A percentile compares a stretch with the other conserved stretches of the same genome.
phyloP scores from a whole-genome alignment of 1,140 invertebrate species.

The Drosophila nigrodunni region DNA sequence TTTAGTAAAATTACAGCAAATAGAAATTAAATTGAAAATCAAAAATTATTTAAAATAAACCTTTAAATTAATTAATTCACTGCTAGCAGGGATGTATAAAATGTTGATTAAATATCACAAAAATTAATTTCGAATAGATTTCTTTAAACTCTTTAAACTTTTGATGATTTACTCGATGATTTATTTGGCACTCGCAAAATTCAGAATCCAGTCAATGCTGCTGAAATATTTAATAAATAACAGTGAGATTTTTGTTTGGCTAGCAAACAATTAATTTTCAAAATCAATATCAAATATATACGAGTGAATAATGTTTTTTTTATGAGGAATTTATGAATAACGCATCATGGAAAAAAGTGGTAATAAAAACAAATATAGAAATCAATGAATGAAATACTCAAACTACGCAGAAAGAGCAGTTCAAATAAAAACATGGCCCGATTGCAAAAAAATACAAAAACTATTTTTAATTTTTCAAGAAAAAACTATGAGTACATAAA shows the following conservation, averaged over 20 bases:
- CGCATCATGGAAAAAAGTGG: constrained; percentile 5
- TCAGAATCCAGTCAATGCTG: constrained; percentile 5
- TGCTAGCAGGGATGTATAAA: background rate
- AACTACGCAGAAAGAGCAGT: constrained; percentile 25
- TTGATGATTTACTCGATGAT: too few relatives aligned
- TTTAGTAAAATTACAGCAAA: too few relatives aligned
- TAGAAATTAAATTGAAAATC: too few relatives aligned
- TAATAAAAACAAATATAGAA: constrained; percentile 19
- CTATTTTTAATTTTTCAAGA: background rate
- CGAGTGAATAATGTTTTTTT: constrained; percentile 29
- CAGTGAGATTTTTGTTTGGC: constrained; percentile 32
- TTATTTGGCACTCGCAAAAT: background rate
- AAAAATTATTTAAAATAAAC: too few relatives aligned
- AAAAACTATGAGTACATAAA: constrained; percentile 58
- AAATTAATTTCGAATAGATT: too few relatives aligned
- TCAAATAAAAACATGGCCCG: constrained; percentile 18
- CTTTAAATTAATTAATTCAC: background rate
- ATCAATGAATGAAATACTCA: constrained; percentile 14
- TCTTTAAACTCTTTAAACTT: too few relatives aligned
- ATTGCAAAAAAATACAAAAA: constrained; percentile 38
- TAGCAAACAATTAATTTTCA: constrained; percentile 47
- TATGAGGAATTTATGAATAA: constrained; percentile 35
- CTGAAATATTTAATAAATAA: constrained; percentile 33
- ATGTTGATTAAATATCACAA: too few relatives aligned
- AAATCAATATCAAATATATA: constrained; percentile 45